These are phyloP conservation scores for Lasioglossum malachurum DNA, from an alignment of 2,888 invertebrate genomes.

Conservation along the genomic window DNA sequence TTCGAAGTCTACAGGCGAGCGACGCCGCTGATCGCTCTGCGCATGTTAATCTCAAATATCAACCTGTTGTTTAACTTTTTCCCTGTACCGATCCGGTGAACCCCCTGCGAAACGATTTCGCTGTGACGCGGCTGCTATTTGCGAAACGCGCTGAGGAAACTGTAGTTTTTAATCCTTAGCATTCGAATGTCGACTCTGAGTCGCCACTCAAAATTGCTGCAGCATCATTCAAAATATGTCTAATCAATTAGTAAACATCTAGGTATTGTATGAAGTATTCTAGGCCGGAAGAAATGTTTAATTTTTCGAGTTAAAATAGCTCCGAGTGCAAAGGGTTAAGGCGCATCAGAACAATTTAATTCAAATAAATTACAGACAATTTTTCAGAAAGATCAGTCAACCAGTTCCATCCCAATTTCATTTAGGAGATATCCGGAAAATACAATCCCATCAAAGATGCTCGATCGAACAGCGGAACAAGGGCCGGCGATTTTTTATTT, in stretches of 20 bases:
- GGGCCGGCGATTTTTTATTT: neutral
- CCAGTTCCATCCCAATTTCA: neutral
- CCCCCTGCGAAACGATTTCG: neutral
- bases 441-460: neutral
- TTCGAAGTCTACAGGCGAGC: neutral
- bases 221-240: no score
- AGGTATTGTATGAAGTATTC: no score
- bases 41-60: neutral
- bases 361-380: neutral
- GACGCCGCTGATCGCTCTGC: neutral
- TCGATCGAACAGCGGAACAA: neutral
- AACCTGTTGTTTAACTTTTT: constrained; percentile 16
- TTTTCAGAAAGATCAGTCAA: neutral
- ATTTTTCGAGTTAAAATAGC: neutral
- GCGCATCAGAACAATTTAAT: no score
- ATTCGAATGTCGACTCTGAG: no score
- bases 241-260: no score
- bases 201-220: no score
- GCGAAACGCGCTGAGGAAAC: neutral
- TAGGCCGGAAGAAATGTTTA: no score
- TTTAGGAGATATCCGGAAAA: neutral
- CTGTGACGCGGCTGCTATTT: neutral
- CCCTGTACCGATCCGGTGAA: neutral
- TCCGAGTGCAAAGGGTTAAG: no score
- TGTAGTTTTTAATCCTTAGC: neutral